phyloP scores from a whole-genome alignment of 2,797 vertebrate genomes.

The Bucorvus abyssinicus region DNA sequence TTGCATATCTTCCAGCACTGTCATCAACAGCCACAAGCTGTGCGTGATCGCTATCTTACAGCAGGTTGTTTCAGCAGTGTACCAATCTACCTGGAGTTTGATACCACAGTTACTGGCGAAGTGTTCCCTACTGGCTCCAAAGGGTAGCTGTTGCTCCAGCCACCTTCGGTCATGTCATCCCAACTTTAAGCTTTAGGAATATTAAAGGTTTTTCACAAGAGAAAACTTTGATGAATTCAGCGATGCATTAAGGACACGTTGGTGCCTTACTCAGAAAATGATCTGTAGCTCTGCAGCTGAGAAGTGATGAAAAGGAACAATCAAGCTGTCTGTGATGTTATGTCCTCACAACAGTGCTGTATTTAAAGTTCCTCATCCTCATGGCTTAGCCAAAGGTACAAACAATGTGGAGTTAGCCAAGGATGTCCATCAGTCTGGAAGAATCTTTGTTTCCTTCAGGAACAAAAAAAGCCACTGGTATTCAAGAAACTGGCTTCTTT shows the following conservation, averaged over 20 bases:
- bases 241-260: background rate
- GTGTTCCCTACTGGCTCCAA: background rate
- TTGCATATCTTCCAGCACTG: background rate
- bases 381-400: background rate
- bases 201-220: background rate
- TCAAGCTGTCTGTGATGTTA: background rate
- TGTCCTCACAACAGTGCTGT: background rate
- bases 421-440: background rate
- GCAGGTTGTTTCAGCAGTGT: background rate
- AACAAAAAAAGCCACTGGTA: background rate
- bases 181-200: background rate
- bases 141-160: background rate
- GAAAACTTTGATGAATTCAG: slow-evolving; percentile 25
- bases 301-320: slow-evolving; percentile 14
- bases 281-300: background rate
- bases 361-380: background rate
- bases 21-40: slow-evolving; percentile 1
- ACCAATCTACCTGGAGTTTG: slow-evolving; percentile 6
- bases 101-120: background rate
- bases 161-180: background rate
- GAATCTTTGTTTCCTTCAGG: background rate
- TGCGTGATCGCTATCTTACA: background rate
- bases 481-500: background rate
- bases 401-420: background rate
- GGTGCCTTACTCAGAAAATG: slow-evolving; percentile 2